Evolutionary conservation across 2,113 vertebrate genomes (phyloP).

Genomic region (Channa argus): DNA sequence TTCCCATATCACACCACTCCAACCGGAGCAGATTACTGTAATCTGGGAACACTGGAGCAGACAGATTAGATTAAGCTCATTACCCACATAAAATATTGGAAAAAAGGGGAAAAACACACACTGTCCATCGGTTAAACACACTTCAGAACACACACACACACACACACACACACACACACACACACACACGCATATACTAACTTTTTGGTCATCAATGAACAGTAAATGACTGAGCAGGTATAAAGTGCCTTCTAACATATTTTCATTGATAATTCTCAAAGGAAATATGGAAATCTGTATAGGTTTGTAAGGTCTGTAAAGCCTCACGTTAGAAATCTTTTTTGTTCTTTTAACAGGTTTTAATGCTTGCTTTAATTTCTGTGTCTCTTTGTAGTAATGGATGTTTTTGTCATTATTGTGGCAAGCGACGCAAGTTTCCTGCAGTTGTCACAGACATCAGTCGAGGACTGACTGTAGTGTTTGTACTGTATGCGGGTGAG

Average conservation of each 20-base stretch:
- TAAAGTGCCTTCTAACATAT: not conserved
- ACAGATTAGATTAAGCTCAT: slow-evolving; percentile 81
- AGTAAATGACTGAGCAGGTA: slow-evolving; percentile 20
- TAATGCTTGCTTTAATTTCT: slow-evolving; percentile 21
- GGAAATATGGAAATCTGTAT: not conserved
- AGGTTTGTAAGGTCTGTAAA: slow-evolving; percentile 1
- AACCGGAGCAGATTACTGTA: slow-evolving; percentile 79
- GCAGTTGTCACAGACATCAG: slow-evolving; percentile 40
- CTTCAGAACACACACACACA: slow-evolving; percentile 25
- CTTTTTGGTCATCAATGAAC: slow-evolving; percentile 48
- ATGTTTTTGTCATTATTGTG: not conserved
- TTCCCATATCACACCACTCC: slow-evolving; percentile 74
- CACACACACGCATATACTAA: slow-evolving; percentile 2
- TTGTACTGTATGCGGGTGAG: slow-evolving; percentile 11
- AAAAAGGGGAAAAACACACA: slow-evolving; percentile 59
- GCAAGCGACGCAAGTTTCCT: slow-evolving; percentile 26
- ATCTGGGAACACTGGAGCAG: slow-evolving; percentile 79
- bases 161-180: slow-evolving; percentile 15
- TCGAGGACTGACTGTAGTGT: slow-evolving; percentile 42
- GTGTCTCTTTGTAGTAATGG: slow-evolving; percentile 18
- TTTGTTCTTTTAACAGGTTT: not conserved
- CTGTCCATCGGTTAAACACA: slow-evolving; percentile 49
- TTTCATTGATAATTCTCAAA: slow-evolving; percentile 9
- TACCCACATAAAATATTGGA: slow-evolving; percentile 65
- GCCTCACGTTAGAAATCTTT: not conserved